These are phyloP conservation scores for Sylvia atricapilla DNA, from an alignment of 2,113 vertebrate genomes.

Conservation along the genomic window DNA sequence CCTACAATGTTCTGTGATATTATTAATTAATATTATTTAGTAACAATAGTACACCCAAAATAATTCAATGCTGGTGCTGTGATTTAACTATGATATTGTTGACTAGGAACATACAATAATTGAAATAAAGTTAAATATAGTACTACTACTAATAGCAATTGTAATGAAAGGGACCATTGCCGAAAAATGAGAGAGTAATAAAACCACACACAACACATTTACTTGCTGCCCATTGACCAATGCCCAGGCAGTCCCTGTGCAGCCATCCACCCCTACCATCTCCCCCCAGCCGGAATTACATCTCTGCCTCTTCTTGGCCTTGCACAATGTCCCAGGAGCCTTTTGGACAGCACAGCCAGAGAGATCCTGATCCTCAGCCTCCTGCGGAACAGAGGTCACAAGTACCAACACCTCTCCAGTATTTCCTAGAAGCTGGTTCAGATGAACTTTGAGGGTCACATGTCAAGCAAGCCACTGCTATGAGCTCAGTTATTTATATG, in stretches of 20 bases:
- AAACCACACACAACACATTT: background rate
- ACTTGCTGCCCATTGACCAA: background rate
- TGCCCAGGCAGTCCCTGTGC: background rate
- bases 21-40: background rate
- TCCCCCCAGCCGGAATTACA: background rate
- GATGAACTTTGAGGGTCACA: background rate
- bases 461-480: background rate
- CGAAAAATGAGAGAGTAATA: background rate
- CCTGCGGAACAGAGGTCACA: background rate
- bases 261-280: accelerated
- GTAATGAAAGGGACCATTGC: background rate
- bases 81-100: background rate
- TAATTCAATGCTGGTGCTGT: background rate
- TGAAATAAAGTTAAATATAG: background rate
- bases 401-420: background rate
- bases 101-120: background rate
- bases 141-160: background rate
- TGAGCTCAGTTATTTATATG: background rate
- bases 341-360: background rate
- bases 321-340: background rate
- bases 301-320: background rate
- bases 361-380: background rate
- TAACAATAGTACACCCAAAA: background rate
- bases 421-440: background rate
- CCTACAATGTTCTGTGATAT: background rate